These are phyloP conservation scores for Bothrops alternatus DNA, from an alignment of 2,797 vertebrate genomes.

Conservation along the genomic window DNA sequence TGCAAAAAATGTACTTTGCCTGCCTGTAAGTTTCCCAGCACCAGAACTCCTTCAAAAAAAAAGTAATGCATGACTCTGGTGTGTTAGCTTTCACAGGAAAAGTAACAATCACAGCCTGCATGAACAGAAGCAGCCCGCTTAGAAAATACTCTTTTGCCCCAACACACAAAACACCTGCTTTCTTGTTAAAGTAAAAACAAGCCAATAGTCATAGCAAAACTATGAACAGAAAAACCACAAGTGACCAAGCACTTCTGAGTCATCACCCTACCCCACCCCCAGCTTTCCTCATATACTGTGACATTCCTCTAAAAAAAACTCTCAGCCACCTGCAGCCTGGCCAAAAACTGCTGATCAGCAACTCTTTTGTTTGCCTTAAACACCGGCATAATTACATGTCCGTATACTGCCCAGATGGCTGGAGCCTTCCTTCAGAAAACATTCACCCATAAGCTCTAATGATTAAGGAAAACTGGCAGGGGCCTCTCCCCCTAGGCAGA, in stretches of 20 bases:
- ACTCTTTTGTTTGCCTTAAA: slow-evolving; percentile 59
- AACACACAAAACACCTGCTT: slow-evolving; percentile 69
- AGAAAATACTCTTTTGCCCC: slow-evolving; percentile 38
- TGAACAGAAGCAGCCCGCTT: slow-evolving; percentile 15
- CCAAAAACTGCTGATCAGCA: slow-evolving; percentile 60
- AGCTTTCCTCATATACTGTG: slow-evolving; percentile 49
- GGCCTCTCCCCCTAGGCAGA: slow-evolving; percentile 57
- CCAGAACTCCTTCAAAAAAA: neutral
- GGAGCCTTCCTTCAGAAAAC: slow-evolving; percentile 57
- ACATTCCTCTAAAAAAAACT: slow-evolving; percentile 68
- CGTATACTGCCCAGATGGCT: slow-evolving; percentile 63
- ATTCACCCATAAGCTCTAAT: slow-evolving; percentile 56
- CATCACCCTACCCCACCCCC: slow-evolving; percentile 54
- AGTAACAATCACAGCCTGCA: neutral
- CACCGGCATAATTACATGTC: slow-evolving; percentile 53
- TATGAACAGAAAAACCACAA: slow-evolving; percentile 80
- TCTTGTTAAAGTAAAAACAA: slow-evolving; percentile 68
- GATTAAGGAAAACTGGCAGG: slow-evolving; percentile 66
- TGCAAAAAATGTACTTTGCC: neutral
- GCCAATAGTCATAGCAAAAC: slow-evolving; percentile 74
- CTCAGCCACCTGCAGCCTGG: slow-evolving; percentile 68
- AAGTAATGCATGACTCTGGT: neutral
- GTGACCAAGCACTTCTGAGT: slow-evolving; percentile 75
- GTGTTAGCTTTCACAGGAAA: neutral
- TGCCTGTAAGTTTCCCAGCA: neutral